These are phyloP conservation scores for Trachemys scripta DNA, from an alignment of 2,113 vertebrate species.

Conservation along the genomic window DNA sequence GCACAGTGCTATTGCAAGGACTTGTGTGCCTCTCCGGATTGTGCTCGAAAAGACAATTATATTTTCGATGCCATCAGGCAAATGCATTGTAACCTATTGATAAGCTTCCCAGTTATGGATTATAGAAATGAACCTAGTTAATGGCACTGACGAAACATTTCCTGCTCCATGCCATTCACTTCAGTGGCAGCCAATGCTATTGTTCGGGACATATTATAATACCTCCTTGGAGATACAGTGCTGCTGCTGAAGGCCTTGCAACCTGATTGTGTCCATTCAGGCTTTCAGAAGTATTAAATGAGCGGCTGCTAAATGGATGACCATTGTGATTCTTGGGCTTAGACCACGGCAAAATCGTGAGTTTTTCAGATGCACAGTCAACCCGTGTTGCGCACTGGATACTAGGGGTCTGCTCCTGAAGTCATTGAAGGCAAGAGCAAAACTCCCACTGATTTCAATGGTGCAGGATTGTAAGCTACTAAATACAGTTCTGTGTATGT, in stretches of 20 bases:
- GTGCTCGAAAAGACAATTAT: too few species aligned
- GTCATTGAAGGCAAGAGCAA: not conserved
- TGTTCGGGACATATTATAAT: not conserved
- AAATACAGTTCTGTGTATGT: fast-evolving
- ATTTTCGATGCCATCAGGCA: too few species aligned
- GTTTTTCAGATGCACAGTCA: not conserved
- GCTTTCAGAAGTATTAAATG: not conserved
- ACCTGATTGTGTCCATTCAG: not conserved
- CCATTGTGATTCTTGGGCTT: not conserved
- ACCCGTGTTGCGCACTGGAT: not conserved
- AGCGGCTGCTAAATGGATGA: not conserved
- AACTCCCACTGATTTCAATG: not conserved
- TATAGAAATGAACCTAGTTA: not conserved
- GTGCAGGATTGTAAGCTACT: not conserved
- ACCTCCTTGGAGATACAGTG: not conserved
- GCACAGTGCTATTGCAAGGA: too few species aligned
- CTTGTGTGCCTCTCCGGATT: too few species aligned
- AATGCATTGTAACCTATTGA: not conserved
- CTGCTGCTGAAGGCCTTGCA: not conserved
- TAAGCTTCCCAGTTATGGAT: not conserved
- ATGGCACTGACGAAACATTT: not conserved
- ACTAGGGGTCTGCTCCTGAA: not conserved
- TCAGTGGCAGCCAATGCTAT: not conserved
- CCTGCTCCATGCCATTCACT: not conserved
- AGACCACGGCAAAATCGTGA: not conserved